Evolutionary conservation across 2,113 vertebrate species (phyloP).

Genomic region (Nycticebus coucang): DNA sequence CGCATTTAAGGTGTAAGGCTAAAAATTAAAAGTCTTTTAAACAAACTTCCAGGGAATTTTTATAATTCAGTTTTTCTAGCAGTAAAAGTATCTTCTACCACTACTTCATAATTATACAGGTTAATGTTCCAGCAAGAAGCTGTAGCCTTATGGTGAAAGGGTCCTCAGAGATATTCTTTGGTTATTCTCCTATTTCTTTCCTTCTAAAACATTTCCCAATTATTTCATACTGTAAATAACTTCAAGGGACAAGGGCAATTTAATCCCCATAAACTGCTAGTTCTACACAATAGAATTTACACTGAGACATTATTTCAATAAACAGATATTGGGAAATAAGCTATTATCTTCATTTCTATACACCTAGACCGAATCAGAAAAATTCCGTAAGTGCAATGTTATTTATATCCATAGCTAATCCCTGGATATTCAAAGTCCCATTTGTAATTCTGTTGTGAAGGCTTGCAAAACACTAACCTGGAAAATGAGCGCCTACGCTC

Average conservation of each 20-base stretch:
- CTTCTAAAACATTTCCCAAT: constrained; percentile 73
- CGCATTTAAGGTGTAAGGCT: constrained; percentile 55
- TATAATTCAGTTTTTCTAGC: background rate
- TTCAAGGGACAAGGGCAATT: constrained; percentile 76
- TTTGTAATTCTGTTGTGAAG: constrained; percentile 87
- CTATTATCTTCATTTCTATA: constrained; percentile 70
- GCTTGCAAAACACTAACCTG: constrained; percentile 92
- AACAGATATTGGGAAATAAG: constrained; percentile 73
- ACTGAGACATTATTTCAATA: constrained; percentile 69
- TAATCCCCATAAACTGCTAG: constrained; percentile 71
- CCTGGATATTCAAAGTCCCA: constrained; percentile 82
- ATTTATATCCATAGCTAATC: constrained; percentile 80
- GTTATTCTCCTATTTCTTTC: constrained; percentile 56
- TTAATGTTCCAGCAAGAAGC: constrained; percentile 73
- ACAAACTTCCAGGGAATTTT: constrained; percentile 60
- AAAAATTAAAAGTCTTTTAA: constrained; percentile 70
- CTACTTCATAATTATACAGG: constrained; percentile 43
- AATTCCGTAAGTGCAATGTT: constrained; percentile 58
- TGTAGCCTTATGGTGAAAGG: constrained; percentile 62
- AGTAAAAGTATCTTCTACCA: constrained; percentile 25
- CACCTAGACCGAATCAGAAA: constrained; percentile 66
- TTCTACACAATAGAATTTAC: constrained; percentile 76
- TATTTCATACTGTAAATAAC: constrained; percentile 56
- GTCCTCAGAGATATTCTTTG: constrained; percentile 46
- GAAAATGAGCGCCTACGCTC: constrained; percentile 96